Conservation (phyloP, 2,113 vertebrate genomes). For the Ictidomys tridecemlineatus region DNA sequence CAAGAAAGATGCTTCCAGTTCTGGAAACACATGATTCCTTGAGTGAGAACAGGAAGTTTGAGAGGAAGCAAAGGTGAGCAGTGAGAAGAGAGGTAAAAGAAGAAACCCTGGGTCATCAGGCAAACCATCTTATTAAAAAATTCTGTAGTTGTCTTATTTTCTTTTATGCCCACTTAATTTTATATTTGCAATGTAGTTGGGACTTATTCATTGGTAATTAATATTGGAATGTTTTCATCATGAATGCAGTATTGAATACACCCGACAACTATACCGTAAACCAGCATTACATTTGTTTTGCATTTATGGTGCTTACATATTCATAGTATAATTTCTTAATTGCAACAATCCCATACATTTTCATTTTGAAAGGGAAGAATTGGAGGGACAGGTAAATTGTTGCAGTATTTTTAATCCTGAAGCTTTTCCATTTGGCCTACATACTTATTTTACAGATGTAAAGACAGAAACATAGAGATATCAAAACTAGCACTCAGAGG, state of each 20-base stretch:
- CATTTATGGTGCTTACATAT: neutral
- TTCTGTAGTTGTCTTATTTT: neutral
- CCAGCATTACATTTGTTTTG: neutral
- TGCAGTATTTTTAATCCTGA: neutral
- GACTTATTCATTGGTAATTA: neutral
- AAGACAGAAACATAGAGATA: neutral
- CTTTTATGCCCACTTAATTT: neutral
- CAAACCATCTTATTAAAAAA: neutral
- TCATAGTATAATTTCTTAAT: neutral
- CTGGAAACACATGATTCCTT: neutral
- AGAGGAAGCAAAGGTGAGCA: neutral
- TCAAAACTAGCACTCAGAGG: neutral
- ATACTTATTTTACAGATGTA: neutral
- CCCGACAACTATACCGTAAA: neutral
- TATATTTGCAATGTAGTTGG: neutral
- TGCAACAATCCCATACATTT: neutral
- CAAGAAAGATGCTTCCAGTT: neutral
- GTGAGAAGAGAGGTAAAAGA: neutral
- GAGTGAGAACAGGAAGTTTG: neutral
- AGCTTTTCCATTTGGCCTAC: neutral
- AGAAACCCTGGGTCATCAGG: neutral
- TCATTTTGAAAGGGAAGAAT: neutral
- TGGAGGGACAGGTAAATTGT: neutral
- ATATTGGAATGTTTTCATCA: neutral
- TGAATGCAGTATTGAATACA: neutral